These are phyloP conservation scores for Sinocyclocheilus anophthalmus DNA, from an alignment of 2,113 vertebrate species.

Conservation along the genomic window DNA sequence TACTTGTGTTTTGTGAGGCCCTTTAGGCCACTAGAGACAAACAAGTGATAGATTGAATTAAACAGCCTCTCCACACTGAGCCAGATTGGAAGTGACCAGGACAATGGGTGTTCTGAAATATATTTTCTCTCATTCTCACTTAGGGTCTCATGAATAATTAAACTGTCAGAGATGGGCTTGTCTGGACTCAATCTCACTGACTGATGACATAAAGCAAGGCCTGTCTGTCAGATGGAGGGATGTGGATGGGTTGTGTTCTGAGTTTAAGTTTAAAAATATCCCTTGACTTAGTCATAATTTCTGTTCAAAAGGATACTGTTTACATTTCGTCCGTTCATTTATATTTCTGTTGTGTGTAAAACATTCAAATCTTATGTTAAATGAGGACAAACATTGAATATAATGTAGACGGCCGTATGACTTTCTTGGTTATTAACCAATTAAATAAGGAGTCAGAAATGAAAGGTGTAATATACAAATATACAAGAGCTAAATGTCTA, in stretches of 20 bases:
- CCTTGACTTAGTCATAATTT: not conserved
- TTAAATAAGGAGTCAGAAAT: not conserved
- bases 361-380: constrained; percentile 7
- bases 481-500: no score
- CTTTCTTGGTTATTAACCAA: not conserved
- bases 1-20: constrained; percentile 25
- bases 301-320: constrained; percentile 20
- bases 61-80: constrained; percentile 31
- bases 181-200: constrained; percentile 52
- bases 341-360: not conserved
- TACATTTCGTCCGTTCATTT: constrained; percentile 16
- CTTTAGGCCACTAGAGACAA: constrained; percentile 33
- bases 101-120: constrained; percentile 55
- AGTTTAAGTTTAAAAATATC: not conserved
- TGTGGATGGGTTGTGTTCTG: not conserved
- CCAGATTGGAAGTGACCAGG: constrained; percentile 48
- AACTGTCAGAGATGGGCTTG: constrained; percentile 59
- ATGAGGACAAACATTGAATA: constrained; percentile 9
- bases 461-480: no score
- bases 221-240: constrained; percentile 47
- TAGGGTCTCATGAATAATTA: constrained; percentile 60
- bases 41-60: constrained; percentile 52
- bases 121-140: constrained; percentile 58
- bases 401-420: not conserved
- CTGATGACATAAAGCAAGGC: constrained; percentile 54